Base-by-base conservation (phyloP, 2,888 invertebrate genomes). In the Eretmocerus hayati region DNA sequence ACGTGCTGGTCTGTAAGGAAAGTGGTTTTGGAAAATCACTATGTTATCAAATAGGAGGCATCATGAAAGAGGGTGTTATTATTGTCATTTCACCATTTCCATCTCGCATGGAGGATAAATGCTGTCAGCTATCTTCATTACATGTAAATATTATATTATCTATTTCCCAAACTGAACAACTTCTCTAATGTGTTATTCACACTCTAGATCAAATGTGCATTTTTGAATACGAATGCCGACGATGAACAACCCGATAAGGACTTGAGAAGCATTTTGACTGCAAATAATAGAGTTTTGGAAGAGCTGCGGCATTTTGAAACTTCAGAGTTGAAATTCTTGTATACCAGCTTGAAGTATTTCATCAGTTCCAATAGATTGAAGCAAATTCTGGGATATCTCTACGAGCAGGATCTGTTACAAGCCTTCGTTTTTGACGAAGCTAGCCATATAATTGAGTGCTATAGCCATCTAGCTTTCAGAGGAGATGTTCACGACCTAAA, bases 271-370 rank as follows among this genome's bases (percentile, higher is more conserved):
- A 9, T 46, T 18, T 13, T 50, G 18, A 21, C n/a, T 3, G 39
- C 39, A 30, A 50, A 46, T n/a, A 38, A 46, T 19, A 35, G 36
- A 30, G 11, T 46, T 2, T 22, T 46, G 13, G 42, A 50, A 8
- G 46, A 50, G 9, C 22, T 50, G 9, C 38, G 20, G 5, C 30
- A 42, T 9, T 4, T 36, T 3, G 15, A 11, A 4, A 16, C 2
- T 22, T 32, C 46, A 13, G n/a, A 18, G 15, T 35, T 46, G 15
- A 50, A 50, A 19, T 50, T 50, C n/a, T 15, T 50, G n/a, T 50
- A 40, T 26, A 26, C 40, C 3, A 42, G 38, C 9, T 4, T 46
- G 3, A 39, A 42, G 4, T 46, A 46, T 19, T 39, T 39, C 2
- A 11, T 23, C 2, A 42, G 30, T 11, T 50, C 46, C 2, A 30